These are phyloP conservation scores for Pyrrhosoma nymphula DNA, from an alignment of 2,888 invertebrate species.

Conservation along the genomic window DNA sequence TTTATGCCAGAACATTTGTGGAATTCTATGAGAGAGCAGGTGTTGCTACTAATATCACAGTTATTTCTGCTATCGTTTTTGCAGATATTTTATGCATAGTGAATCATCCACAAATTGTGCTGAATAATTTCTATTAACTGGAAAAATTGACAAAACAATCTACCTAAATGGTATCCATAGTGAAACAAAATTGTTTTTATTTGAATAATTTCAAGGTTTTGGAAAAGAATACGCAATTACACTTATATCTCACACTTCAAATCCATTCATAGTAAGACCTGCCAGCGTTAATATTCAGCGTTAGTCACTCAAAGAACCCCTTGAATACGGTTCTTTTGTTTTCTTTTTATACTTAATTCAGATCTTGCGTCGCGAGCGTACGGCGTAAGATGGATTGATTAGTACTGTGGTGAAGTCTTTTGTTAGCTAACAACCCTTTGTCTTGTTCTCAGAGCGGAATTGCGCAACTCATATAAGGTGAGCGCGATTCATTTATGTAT, in stretches of 20 bases:
- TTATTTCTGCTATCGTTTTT: too few species aligned
- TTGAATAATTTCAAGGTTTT: not conserved
- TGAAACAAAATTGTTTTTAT: not conserved
- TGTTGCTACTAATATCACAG: too few species aligned
- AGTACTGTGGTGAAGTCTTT: not conserved
- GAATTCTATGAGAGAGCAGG: too few species aligned
- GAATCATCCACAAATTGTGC: too few species aligned
- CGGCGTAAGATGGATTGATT: not conserved
- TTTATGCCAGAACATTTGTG: too few species aligned
- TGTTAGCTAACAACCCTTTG: slow-evolving; percentile 29
- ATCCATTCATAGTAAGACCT: not conserved
- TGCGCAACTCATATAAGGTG: not conserved
- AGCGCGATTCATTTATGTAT: slow-evolving; percentile 12
- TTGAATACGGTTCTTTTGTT: not conserved
- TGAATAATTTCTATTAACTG: too few species aligned
- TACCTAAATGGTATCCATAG: not conserved
- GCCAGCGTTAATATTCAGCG: not conserved
- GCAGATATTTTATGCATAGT: too few species aligned
- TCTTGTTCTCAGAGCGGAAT: not conserved
- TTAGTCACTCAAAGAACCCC: not conserved
- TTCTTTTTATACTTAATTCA: slow-evolving; percentile 14
- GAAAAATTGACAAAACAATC: not conserved
- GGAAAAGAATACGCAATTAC: not conserved
- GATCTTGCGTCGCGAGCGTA: not conserved
- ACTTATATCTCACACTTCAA: not conserved